Base-by-base conservation (phyloP, 2,797 vertebrate genomes). In the Ateles fusciceps region DNA sequence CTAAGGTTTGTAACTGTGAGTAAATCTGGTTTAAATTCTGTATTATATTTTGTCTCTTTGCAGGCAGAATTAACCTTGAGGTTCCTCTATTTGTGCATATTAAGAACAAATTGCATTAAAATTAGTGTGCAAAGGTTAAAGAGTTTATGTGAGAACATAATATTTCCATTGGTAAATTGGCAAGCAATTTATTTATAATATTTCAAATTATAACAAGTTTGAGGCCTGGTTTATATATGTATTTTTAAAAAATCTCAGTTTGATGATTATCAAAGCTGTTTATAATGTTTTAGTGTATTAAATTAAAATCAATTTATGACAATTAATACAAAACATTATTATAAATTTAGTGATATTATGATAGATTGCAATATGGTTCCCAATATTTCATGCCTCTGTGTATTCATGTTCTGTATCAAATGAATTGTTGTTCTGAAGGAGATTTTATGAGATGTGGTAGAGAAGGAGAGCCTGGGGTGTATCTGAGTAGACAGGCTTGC, bases 111-210 rank as follows among this genome's bases (percentile, higher is more conserved):
- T 15, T 93, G 71, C 84, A 7, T 83, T 90, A 87, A 79, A 71
- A 87, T 76, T 76, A 87, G 15, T 84, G 22, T 46, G 95, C 71
- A 96, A 95, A 96, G 24, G 12, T 88, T 92, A 95, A 92, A 87
- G 75, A 75, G 28, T 81, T 92, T 78, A 68, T 1, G 22, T 57
- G 11, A 90, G 21, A 92, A 87, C 13, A 93, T 74, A 94, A 17
- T 78, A 95, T 94, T 74, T 93, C 5, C 19, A 74, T 36, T 50
- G 10, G 17, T 78, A 91, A 88, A 72, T 46, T 72, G 28, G 24
- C 48, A 50, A 78, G 21, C 26, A 44, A 61, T 75, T 76, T 83
- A 94, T 57, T 91, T 68, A 78, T 42, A 15, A 91, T 85, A 28
- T 28, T 87, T 95, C 42, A 95, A 19, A 57, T 91, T 75, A 76